Conservation (phyloP, 92 coral and sea anemone species). For the Virgularia gustaviana region DNA sequence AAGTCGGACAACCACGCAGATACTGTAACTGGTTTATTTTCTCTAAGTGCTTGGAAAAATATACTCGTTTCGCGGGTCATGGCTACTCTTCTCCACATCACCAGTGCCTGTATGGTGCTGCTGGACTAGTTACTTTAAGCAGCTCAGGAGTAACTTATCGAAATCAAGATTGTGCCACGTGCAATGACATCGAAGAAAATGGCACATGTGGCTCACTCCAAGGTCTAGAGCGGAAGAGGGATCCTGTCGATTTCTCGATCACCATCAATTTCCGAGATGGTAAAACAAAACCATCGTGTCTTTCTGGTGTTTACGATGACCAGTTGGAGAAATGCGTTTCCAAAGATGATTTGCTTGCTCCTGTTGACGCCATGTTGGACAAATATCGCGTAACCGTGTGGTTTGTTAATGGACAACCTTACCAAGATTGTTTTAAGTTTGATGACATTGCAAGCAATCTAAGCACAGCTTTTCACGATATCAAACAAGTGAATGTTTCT, state of each 20-base stretch:
- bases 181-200: too few relatives aligned
- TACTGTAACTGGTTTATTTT: background rate
- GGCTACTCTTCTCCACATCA: background rate
- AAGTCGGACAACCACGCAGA: background rate
- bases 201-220: too few relatives aligned
- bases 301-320: background rate
- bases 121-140: background rate
- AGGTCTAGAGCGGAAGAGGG: too few relatives aligned
- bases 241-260: conserved; percentile 11
- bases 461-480: background rate
- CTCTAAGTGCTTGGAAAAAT: background rate
- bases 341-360: conserved; percentile 1
- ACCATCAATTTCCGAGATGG: background rate
- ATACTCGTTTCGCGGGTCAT: too few relatives aligned
- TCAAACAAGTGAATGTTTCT: background rate
- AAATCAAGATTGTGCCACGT: background rate
- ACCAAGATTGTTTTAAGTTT: background rate
- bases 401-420: background rate
- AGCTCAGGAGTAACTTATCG: background rate
- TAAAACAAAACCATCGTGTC: background rate
- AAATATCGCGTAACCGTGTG: conserved; percentile 9
- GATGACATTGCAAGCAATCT: background rate
- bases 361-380: background rate
- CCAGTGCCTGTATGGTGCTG: conserved; percentile 1
- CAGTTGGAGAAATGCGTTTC: conserved; percentile 12